Percentiles rank a stretch among this genome's conserved stretches.
phyloP scores from a whole-genome alignment of 2,797 vertebrate species.

The Chelon labrosus region DNA sequence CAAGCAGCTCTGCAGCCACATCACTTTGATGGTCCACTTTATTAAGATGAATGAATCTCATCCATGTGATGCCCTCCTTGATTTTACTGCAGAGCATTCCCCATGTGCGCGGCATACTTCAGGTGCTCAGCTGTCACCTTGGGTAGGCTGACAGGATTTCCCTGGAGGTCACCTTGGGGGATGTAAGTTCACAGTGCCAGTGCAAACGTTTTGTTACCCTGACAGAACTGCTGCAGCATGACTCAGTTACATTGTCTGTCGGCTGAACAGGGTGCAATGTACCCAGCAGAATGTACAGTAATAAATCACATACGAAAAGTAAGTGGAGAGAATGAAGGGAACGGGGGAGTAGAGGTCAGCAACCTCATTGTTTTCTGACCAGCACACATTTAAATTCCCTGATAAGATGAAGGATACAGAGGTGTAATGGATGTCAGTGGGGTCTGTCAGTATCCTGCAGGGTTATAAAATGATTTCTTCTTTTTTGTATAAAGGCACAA shows the following conservation, averaged over 20 bases:
- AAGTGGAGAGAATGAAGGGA: constrained; percentile 36
- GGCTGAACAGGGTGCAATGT: constrained; percentile 48
- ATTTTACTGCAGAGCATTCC: constrained; percentile 55
- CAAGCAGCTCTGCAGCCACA: constrained; percentile 66
- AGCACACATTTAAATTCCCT: constrained; percentile 61
- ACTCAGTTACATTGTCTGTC: constrained; percentile 69
- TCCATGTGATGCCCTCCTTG: constrained; percentile 58
- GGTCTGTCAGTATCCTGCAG: constrained; percentile 28
- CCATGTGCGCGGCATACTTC: constrained; percentile 19
- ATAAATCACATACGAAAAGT: constrained; percentile 68
- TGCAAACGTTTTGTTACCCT: constrained; percentile 67
- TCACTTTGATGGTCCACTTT: constrained; percentile 75
- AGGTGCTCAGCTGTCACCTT: constrained; percentile 69
- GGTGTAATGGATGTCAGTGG: constrained; percentile 21
- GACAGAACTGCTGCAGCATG: constrained; percentile 74
- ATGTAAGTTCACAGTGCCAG: constrained; percentile 63
- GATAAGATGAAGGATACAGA: constrained; percentile 46
- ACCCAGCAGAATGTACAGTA: constrained; percentile 35
- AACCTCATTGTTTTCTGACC: constrained; percentile 64
- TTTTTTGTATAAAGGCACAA: constrained; percentile 25
- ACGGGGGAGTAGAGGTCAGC: constrained; percentile 61
- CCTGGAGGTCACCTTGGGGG: constrained; percentile 74
- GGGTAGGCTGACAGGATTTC: constrained; percentile 60
- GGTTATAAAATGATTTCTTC: constrained; percentile 11
- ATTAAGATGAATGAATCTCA: constrained; percentile 80